Conservation (phyloP, 2,888 invertebrate genomes). For the Vanessa cardui region DNA sequence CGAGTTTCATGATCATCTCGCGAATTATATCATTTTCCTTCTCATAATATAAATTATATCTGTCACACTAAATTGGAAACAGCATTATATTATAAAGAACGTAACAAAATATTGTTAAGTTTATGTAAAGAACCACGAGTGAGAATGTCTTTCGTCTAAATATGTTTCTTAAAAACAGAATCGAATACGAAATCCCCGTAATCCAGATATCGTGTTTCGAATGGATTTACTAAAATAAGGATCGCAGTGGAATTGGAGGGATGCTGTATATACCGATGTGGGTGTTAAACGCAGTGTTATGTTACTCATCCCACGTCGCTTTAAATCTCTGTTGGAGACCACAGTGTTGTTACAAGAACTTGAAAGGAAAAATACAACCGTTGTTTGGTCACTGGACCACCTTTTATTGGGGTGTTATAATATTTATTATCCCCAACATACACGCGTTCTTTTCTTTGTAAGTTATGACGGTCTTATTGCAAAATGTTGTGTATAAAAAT, state of each 20-base stretch:
- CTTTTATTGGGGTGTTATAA: conserved; percentile 33
- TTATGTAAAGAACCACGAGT: conserved; percentile 3
- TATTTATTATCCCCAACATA: conserved; percentile 27
- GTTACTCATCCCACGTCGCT: conserved; percentile 38
- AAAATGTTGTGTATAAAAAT: no score
- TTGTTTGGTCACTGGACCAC: conserved; percentile 35
- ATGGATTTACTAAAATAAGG: conserved; percentile 26
- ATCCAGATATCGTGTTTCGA: conserved; percentile 30
- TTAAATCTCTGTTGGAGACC: conserved; percentile 40
- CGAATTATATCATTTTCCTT: no score
- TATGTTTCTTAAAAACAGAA: conserved; percentile 5
- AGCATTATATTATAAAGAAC: no score
- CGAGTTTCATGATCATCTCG: no score
- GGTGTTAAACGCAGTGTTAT: conserved; percentile 41
- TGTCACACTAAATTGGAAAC: no score
- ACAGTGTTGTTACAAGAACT: conserved; percentile 35
- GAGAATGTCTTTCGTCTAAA: background rate
- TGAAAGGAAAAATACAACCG: conserved; percentile 34
- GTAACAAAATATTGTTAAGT: background rate
- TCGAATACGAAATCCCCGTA: conserved; percentile 8
- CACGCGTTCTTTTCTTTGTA: conserved; percentile 16
- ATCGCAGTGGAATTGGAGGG: conserved; percentile 24
- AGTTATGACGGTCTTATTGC: conserved; percentile 12
- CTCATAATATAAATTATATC: no score
- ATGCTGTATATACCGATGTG: conserved; percentile 33